Evolutionary conservation across 1,140 invertebrate species (phyloP).

Genomic region (Danaus plexippus): DNA sequence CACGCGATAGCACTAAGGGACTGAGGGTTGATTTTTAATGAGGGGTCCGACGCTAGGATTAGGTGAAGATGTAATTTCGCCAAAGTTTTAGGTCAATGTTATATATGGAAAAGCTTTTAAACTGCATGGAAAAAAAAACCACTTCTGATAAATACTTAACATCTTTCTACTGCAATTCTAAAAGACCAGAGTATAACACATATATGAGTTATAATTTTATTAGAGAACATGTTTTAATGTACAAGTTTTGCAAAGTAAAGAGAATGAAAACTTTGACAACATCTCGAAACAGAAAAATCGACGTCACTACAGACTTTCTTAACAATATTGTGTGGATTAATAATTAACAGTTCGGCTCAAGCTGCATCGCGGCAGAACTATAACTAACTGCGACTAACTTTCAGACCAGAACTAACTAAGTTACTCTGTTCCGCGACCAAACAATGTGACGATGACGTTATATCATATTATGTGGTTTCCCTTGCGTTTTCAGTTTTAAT

Average conservation of each 20-base stretch:
- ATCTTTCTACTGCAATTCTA: no score
- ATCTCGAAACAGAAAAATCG: slow-evolving; percentile 3
- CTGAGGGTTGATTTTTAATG: slow-evolving; percentile 39
- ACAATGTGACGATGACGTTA: slow-evolving; percentile 24
- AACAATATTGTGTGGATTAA: slow-evolving; percentile 25
- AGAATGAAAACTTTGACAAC: no score
- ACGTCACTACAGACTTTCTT: slow-evolving; percentile 10
- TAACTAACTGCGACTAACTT: slow-evolving; percentile 25
- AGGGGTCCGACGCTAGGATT: slow-evolving; percentile 23
- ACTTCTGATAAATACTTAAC: no score
- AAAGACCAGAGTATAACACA: no score
- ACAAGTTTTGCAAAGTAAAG: no score
- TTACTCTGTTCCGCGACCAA: slow-evolving; percentile 15
- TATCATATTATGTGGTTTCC: slow-evolving; percentile 20
- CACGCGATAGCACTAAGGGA: slow-evolving; percentile 34
- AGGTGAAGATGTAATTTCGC: slow-evolving; percentile 14
- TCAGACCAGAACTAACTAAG: slow-evolving; percentile 15
- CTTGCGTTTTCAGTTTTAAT: slow-evolving; percentile 18
- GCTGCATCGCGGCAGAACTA: slow-evolving; percentile 17
- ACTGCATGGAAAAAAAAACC: no score
- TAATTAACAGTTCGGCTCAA: slow-evolving; percentile 21
- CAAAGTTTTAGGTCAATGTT: neutral
- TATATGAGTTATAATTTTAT: no score
- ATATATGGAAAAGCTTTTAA: no score
- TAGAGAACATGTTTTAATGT: no score